A percentile compares a stretch with the other conserved stretches of the same genome.
Evolutionary conservation across 1,140 invertebrate species (phyloP).

Genomic region (Euglossa dilemma): DNA sequence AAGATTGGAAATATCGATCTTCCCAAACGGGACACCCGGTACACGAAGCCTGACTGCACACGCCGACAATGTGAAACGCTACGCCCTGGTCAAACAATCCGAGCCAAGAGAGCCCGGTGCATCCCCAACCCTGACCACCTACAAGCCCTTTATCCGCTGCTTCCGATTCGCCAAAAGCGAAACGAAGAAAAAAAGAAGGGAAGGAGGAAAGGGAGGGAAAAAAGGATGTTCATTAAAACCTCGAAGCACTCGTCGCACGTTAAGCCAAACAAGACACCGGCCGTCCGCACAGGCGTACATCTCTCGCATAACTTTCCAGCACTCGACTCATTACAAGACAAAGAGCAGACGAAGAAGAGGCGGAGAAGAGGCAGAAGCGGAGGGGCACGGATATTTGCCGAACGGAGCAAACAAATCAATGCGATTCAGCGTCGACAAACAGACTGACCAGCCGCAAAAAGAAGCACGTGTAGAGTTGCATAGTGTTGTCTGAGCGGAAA

Average conservation of each 20-base stretch:
- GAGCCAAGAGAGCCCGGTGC: not conserved
- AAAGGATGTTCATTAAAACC: not conserved
- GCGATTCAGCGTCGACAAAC: constrained; percentile 18
- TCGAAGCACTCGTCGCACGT: not conserved
- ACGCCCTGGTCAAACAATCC: not conserved
- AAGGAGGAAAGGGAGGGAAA: not conserved
- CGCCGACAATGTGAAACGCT: not conserved
- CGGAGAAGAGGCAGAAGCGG: not conserved
- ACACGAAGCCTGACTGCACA: not conserved
- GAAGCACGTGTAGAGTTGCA: constrained; percentile 2
- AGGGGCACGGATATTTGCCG: constrained; percentile 9
- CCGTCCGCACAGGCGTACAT: not conserved
- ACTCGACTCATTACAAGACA: not conserved
- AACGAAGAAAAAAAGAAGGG: not conserved
- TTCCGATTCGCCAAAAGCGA: too few relatives aligned
- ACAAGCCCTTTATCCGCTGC: not conserved
- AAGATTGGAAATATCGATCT: too few relatives aligned
- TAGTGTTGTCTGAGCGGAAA: constrained; percentile 13
- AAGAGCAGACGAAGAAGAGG: not conserved
- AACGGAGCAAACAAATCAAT: constrained; percentile 21
- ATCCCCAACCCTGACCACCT: not conserved
- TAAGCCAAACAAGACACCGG: not conserved
- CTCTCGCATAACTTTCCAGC: not conserved
- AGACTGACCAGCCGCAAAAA: constrained; percentile 1
- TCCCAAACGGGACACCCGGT: not conserved